A percentile compares a stretch with the other conserved stretches of the same genome.
Evolutionary conservation across 1,140 invertebrate genomes (phyloP).

Genomic region (Tetranychus cinnabarinus): DNA sequence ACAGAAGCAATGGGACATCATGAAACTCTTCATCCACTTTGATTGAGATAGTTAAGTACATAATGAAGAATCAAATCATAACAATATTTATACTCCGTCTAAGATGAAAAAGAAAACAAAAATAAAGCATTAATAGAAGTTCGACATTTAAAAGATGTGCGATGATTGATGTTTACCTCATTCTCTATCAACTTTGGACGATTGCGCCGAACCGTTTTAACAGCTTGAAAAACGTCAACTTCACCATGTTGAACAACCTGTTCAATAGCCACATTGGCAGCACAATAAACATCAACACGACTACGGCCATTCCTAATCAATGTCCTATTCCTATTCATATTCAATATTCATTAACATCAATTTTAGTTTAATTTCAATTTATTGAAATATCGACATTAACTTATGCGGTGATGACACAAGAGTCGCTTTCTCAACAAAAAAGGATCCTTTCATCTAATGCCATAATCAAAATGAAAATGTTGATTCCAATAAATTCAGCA

Average conservation of each 20-base stretch:
- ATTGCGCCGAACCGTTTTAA: slow-evolving; percentile 81
- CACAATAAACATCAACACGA: slow-evolving; percentile 82
- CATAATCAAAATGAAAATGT: no score
- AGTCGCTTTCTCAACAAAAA: no score
- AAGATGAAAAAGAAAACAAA: slow-evolving; percentile 21
- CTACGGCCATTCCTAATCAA: slow-evolving; percentile 59
- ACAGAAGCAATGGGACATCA: no score
- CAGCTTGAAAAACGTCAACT: slow-evolving; percentile 94
- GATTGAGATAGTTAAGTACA: slow-evolving; percentile 66
- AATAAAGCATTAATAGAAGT: background rate
- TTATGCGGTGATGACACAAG: slow-evolving; percentile 88
- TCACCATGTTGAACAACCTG: slow-evolving; percentile 94
- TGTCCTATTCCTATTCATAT: no score
- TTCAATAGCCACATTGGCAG: slow-evolving; percentile 85
- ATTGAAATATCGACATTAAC: slow-evolving; percentile 16
- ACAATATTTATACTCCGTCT: slow-evolving; percentile 93
- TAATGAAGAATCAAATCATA: slow-evolving; percentile 85
- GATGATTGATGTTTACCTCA: slow-evolving; percentile 37
- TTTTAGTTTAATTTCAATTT: no score
- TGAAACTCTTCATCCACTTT: background rate
- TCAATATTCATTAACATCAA: background rate
- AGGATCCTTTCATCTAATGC: no score
- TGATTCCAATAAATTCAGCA: no score
- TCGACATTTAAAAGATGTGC: background rate
- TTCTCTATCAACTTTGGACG: slow-evolving; percentile 79